phyloP scores from a whole-genome alignment of 2,888 invertebrate species.

The Oxystoma pomonae region DNA sequence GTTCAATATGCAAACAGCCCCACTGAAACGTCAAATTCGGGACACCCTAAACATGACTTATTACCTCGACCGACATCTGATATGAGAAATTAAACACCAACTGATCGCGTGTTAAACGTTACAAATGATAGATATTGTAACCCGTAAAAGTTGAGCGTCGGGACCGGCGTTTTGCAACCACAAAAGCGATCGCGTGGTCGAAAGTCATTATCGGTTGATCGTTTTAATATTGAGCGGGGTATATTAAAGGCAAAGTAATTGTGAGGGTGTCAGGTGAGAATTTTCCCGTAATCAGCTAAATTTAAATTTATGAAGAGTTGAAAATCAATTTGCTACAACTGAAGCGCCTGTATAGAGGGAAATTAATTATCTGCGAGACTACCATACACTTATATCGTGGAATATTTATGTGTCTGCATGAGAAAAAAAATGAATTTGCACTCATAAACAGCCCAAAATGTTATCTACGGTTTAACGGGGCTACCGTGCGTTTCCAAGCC shows the following conservation, averaged over 20 bases:
- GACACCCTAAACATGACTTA: background rate
- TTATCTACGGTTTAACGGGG: too few species aligned
- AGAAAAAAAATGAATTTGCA: too few species aligned
- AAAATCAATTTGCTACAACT: conserved; percentile 20
- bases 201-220: background rate
- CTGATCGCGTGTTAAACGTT: conserved; percentile 18
- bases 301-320: conserved; percentile 18
- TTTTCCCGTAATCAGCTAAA: conserved; percentile 8
- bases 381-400: background rate
- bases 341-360: background rate
- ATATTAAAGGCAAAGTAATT: background rate
- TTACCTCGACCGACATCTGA: conserved; percentile 13
- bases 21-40: background rate
- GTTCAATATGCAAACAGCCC: background rate
- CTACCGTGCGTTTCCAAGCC: too few species aligned
- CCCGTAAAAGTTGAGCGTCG: background rate
- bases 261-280: background rate
- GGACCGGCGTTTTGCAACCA: background rate
- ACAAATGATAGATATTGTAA: conserved; percentile 9
- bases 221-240: background rate
- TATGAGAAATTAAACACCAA: conserved; percentile 19
- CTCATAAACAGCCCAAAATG: too few species aligned
- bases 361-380: conserved; percentile 15
- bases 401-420: background rate
- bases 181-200: background rate